Evolutionary conservation across 2,113 vertebrate genomes (phyloP).

Genomic region (Mustela nigripes): DNA sequence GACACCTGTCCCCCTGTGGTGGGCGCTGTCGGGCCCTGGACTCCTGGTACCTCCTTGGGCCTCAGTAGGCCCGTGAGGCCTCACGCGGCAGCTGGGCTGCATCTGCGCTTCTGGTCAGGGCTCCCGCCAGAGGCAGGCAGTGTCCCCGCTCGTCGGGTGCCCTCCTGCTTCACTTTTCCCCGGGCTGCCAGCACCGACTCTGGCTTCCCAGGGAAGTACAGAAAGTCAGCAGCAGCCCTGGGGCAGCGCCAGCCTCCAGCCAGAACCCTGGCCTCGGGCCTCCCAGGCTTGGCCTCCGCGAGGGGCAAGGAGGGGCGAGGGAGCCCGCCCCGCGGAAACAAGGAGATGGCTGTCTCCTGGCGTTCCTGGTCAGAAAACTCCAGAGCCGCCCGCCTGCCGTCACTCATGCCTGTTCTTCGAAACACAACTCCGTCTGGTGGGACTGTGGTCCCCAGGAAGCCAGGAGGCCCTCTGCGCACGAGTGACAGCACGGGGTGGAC

Average conservation of each 20-base stretch:
- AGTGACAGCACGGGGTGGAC: accelerated
- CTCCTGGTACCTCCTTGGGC: neutral
- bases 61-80: accelerated
- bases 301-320: neutral
- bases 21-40: neutral
- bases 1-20: accelerated
- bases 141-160: neutral
- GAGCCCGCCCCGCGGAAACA: accelerated
- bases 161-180: neutral
- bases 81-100: accelerated
- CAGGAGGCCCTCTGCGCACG: neutral
- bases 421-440: neutral
- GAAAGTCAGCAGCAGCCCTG: neutral
- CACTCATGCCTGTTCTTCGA: neutral
- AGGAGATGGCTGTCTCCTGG: neutral
- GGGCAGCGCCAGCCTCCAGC: accelerated
- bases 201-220: neutral
- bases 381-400: neutral
- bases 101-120: neutral
- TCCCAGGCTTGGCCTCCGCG: neutral
- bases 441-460: neutral
- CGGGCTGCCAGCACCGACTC: neutral
- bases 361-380: neutral
- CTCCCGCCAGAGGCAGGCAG: neutral
- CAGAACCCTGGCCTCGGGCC: neutral